Evolutionary conservation across 2,888 invertebrate genomes (phyloP).

Genomic region (Tineola bisselliella): DNA sequence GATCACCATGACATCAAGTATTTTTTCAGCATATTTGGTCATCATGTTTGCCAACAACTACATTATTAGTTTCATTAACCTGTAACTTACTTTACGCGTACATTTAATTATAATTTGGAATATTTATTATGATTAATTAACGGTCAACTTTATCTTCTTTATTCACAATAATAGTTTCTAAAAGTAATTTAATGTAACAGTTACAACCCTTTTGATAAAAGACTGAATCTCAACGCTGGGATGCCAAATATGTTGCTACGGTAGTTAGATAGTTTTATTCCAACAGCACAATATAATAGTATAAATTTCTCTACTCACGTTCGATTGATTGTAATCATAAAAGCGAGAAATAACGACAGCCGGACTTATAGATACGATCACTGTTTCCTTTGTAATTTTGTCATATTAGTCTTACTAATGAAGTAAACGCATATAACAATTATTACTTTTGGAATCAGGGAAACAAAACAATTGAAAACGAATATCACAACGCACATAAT

Average conservation of each 20-base stretch:
- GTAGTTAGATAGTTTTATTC: background rate
- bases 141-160: too few species aligned
- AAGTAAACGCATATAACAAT: too few species aligned
- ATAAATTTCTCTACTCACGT: conserved; percentile 1
- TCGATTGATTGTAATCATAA: background rate
- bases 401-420: too few species aligned
- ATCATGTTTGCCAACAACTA: conserved; percentile 9
- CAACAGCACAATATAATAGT: background rate
- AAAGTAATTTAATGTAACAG: background rate
- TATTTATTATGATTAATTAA: too few species aligned
- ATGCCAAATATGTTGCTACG: background rate
- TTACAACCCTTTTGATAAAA: background rate
- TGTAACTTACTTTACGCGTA: background rate
- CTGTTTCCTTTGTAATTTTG: background rate
- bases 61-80: background rate
- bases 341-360: background rate
- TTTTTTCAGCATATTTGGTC: background rate
- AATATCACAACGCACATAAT: too few species aligned
- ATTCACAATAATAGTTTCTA: too few species aligned
- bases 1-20: conserved; percentile 5
- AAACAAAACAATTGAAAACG: too few species aligned
- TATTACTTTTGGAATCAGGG: too few species aligned
- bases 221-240: background rate
- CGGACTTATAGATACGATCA: conserved; percentile 1
- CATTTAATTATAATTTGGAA: background rate